A percentile compares a stretch with the other conserved stretches of the same genome.
phyloP scores from a whole-genome alignment of 1,140 invertebrate genomes.

The Anadara kagoshimensis region DNA sequence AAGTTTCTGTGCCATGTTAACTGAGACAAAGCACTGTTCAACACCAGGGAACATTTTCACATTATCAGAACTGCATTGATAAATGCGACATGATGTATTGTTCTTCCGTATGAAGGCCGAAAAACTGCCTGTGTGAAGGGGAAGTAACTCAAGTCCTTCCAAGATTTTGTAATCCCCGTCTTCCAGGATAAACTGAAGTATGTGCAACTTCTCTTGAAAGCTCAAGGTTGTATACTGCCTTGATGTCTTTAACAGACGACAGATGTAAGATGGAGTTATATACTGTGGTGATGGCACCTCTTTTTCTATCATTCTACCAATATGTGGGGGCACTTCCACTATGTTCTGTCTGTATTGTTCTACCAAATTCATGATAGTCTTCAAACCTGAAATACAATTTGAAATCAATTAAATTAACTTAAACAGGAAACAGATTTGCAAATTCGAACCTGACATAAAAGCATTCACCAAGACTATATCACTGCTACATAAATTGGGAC shows the following conservation, averaged over 20 bases:
- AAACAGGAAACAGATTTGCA: no score
- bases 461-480: no score
- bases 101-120: not conserved
- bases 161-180: not conserved
- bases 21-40: not conserved
- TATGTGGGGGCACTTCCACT: not conserved
- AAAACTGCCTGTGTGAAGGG: not conserved
- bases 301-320: not conserved
- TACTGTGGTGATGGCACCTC: not conserved
- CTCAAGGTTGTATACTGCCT: not conserved
- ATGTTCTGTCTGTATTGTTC: not conserved
- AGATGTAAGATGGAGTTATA: not conserved
- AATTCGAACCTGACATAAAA: no score
- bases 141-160: not conserved
- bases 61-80: not conserved
- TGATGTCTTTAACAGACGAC: not conserved
- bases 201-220: not conserved
- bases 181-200: not conserved
- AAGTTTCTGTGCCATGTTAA: no score
- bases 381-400: not conserved
- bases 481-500: no score
- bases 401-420: no score
- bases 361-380: not conserved
- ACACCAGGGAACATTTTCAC: not conserved
- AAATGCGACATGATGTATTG: not conserved